A percentile compares a stretch with the other conserved stretches of the same genome.
Conservation (phyloP, 2,113 vertebrate genomes). For the Serilophus lunatus region DNA sequence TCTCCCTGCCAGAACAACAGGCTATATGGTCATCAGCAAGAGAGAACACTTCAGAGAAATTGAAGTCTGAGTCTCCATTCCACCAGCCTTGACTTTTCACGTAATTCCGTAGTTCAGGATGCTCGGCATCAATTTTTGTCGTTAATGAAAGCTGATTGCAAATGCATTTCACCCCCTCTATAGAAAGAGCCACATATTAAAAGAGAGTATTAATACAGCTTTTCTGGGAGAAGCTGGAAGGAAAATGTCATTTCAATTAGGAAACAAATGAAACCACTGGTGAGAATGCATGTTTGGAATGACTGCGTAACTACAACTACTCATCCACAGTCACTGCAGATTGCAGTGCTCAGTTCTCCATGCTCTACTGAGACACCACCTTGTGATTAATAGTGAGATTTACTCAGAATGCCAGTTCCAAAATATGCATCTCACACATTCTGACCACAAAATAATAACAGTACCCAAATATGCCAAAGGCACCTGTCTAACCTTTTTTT, state of each 20-base stretch:
- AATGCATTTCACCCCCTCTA: slow-evolving; percentile 77
- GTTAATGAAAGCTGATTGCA: slow-evolving; percentile 78
- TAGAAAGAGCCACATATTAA: not conserved
- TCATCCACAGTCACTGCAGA: not conserved
- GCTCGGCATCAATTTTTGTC: slow-evolving; percentile 78
- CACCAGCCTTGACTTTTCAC: slow-evolving; percentile 82
- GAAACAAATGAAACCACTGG: not conserved
- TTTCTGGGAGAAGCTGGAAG: not conserved
- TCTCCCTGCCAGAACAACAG: slow-evolving; percentile 70
- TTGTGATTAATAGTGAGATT: not conserved
- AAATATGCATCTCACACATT: not conserved
- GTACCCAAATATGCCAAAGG: not conserved
- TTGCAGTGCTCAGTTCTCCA: not conserved
- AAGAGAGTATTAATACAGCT: not conserved
- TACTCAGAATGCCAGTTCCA: not conserved
- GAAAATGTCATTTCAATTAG: not conserved
- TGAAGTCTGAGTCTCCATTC: slow-evolving; percentile 76
- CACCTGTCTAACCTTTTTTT: not conserved
- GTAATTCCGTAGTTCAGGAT: slow-evolving; percentile 74
- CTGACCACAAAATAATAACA: not conserved
- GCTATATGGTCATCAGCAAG: slow-evolving; percentile 56
- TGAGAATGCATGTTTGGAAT: not conserved
- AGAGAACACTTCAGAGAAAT: slow-evolving; percentile 79
- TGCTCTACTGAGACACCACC: not conserved
- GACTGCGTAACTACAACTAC: not conserved